Percentiles rank a stretch among this genome's conserved stretches.
Evolutionary conservation across 2,113 vertebrate genomes (phyloP).

Genomic region (Strigops habroptila): DNA sequence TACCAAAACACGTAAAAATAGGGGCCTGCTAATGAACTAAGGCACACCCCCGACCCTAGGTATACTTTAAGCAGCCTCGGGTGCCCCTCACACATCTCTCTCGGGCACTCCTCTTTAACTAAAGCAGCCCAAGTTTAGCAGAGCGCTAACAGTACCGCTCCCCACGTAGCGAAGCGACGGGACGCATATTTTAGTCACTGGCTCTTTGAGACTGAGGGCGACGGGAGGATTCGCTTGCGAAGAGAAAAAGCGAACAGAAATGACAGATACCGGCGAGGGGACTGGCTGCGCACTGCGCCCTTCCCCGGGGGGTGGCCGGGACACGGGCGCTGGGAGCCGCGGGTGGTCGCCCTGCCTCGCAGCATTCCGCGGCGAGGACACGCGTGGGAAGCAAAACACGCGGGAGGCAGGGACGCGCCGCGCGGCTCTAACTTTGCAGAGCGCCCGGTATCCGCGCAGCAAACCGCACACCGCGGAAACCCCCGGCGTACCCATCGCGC

Average conservation of each 20-base stretch:
- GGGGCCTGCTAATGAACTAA: not conserved
- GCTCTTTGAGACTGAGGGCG: not conserved
- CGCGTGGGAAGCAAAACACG: not conserved
- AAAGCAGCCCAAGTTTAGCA: not conserved
- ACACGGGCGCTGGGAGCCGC: not conserved
- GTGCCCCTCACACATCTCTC: not conserved
- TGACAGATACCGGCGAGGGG: rapidly evolving
- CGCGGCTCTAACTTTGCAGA: not conserved
- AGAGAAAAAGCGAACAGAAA: not conserved
- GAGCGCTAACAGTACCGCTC: not conserved
- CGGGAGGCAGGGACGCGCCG: not conserved
- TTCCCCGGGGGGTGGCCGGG: not conserved
- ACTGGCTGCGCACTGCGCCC: not conserved
- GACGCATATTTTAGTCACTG: not conserved
- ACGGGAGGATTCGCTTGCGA: not conserved
- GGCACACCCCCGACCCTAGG: not conserved
- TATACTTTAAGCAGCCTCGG: not conserved
- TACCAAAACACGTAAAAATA: not conserved
- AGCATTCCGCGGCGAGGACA: not conserved
- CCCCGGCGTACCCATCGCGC: not conserved
- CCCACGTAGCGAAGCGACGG: not conserved
- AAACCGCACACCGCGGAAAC: not conserved
- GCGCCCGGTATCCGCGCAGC: not conserved
- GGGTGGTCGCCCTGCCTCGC: not conserved
- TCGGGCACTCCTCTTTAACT: not conserved